These are phyloP conservation scores for Cheiracanthium punctorium DNA, from an alignment of 2,888 invertebrate genomes.

Conservation along the genomic window DNA sequence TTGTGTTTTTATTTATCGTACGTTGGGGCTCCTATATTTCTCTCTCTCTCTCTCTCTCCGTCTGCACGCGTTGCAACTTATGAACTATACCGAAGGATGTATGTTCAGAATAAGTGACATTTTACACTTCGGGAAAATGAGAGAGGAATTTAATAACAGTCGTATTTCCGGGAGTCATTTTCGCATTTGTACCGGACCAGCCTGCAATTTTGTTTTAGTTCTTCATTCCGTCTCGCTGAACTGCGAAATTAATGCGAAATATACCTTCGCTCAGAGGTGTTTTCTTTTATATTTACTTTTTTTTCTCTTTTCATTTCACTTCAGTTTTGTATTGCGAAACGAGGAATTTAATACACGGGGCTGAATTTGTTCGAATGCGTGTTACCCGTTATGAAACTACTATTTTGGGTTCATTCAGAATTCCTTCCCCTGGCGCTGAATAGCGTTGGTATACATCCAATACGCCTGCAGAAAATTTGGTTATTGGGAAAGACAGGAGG, in stretches of 20 bases:
- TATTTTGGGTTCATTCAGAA: neutral
- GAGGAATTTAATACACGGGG: neutral
- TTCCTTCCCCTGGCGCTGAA: neutral
- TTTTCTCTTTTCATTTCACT: neutral
- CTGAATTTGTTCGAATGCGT: neutral
- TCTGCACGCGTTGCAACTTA: neutral
- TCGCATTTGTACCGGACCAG: neutral
- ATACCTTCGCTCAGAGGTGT: neutral
- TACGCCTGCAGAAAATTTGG: neutral
- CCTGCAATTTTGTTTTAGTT: slow-evolving; percentile 1
- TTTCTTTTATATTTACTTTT: neutral
- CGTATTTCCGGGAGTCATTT: neutral
- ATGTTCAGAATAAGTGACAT: slow-evolving; percentile 14
- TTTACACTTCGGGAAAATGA: slow-evolving; percentile 7
- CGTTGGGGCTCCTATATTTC: neutral
- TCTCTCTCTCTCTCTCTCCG: neutral
- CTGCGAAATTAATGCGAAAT: slow-evolving; percentile 6
- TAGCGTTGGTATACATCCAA: neutral
- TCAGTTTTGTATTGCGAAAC: neutral
- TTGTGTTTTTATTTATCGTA: neutral
- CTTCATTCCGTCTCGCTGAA: slow-evolving; percentile 4
- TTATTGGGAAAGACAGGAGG: neutral
- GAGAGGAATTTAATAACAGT: slow-evolving; percentile 18
- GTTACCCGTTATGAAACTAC: neutral
- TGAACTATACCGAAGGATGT: neutral